A percentile compares a stretch with the other conserved stretches of the same genome.
Conservation (phyloP, 2,888 invertebrate genomes). For the Ophion costatus region DNA sequence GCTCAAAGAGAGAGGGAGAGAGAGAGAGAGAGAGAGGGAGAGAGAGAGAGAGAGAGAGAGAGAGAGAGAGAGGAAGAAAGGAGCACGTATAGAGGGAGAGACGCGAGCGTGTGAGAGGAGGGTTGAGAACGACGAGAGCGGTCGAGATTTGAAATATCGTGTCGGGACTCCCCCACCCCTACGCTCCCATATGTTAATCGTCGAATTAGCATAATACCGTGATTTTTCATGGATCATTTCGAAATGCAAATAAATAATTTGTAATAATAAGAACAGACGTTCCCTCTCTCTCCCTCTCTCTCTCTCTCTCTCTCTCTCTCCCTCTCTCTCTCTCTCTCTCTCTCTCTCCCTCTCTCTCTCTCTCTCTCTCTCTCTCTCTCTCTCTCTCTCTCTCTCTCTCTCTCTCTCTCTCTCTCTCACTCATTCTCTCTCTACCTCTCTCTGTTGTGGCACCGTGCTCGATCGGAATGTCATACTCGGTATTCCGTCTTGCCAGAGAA, state of each 20-base stretch:
- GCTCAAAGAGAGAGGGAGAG: too few relatives aligned
- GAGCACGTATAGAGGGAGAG: constrained; percentile 35
- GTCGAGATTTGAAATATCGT: constrained; percentile 81
- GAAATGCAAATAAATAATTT: constrained; percentile 84
- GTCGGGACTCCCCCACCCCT: constrained; percentile 76
- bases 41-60: constrained; percentile 6
- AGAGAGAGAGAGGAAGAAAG: constrained; percentile 1
- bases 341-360: not conserved
- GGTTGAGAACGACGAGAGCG: constrained; percentile 65
- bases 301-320: constrained; percentile 52
- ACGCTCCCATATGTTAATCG: constrained; percentile 81
- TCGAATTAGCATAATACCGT: constrained; percentile 83
- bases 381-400: too few relatives aligned
- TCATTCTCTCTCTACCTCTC: not conserved
- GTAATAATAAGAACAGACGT: constrained; percentile 81
- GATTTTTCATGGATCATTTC: constrained; percentile 83
- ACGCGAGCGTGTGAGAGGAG: constrained; percentile 35
- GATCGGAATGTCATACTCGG: constrained; percentile 67
- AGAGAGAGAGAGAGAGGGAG: too few relatives aligned
- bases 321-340: constrained; percentile 48
- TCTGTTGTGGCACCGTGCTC: constrained; percentile 66
- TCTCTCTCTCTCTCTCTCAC: constrained; percentile 12
- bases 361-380: too few relatives aligned
- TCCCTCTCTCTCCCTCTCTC: constrained; percentile 33
- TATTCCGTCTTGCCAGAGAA: constrained; percentile 52